These are phyloP conservation scores for Troides aeacus DNA, from an alignment of 2,888 invertebrate species.

Conservation along the genomic window DNA sequence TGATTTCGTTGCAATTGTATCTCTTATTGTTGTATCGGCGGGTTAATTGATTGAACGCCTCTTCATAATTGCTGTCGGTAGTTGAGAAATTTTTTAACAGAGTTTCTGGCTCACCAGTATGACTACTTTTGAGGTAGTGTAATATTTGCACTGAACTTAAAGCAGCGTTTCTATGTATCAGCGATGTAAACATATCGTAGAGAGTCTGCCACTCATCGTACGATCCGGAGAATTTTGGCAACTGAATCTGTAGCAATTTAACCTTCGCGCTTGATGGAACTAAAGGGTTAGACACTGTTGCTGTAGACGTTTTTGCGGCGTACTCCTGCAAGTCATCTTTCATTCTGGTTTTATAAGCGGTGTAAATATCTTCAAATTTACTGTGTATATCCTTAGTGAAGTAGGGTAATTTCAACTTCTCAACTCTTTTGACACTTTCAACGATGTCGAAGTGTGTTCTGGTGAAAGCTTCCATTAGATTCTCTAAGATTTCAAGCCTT, in stretches of 20 bases:
- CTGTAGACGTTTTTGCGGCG: not conserved
- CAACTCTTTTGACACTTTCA: not conserved
- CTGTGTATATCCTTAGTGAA: not conserved
- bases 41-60: slow-evolving; percentile 31
- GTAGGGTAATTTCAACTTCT: not conserved
- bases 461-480: not conserved
- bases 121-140: slow-evolving; percentile 21
- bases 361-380: not conserved
- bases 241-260: slow-evolving; percentile 29
- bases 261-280: slow-evolving; percentile 7
- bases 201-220: slow-evolving; percentile 36
- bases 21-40: slow-evolving; percentile 31
- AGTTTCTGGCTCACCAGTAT: slow-evolving; percentile 31
- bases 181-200: slow-evolving; percentile 33
- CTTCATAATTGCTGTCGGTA: slow-evolving; percentile 33
- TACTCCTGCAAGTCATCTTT: not conserved
- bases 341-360: not conserved
- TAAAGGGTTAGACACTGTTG: too few relatives aligned
- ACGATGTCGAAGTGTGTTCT: not conserved
- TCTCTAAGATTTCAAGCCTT: slow-evolving; percentile 3
- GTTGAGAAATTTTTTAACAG: slow-evolving; percentile 24
- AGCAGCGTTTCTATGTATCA: slow-evolving; percentile 32
- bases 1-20: slow-evolving; percentile 31
- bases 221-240: slow-evolving; percentile 33
- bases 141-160: slow-evolving; percentile 29